Evolutionary conservation across 2,888 invertebrate genomes (phyloP).

Genomic region (Cepaea hortensis): DNA sequence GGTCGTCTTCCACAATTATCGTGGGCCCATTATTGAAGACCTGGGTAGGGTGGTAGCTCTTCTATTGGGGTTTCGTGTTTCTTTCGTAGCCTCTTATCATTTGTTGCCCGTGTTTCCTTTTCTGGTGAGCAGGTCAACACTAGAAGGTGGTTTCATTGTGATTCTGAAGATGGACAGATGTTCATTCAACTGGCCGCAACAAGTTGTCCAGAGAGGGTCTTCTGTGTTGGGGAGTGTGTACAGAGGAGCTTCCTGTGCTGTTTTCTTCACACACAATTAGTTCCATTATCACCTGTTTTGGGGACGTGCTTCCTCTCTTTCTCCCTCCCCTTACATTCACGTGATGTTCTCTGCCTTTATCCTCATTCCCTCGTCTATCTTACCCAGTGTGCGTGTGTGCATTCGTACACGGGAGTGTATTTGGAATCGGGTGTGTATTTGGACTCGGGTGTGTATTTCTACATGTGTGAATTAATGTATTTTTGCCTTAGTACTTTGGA

Average conservation of each 20-base stretch:
- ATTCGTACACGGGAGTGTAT: no score
- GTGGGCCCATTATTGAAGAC: no score
- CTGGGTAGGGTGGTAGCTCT: no score
- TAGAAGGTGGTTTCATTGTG: not conserved
- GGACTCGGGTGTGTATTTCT: not conserved
- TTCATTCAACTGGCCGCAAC: not conserved
- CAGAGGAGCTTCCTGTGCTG: not conserved
- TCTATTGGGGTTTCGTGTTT: no score
- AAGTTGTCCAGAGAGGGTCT: not conserved
- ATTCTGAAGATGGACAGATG: conserved; percentile 27
- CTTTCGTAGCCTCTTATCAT: no score
- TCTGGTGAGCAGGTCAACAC: not conserved
- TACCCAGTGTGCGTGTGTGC: not conserved
- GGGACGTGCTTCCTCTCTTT: not conserved
- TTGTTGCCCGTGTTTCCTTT: no score
- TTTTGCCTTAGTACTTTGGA: no score
- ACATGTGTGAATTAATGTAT: no score
- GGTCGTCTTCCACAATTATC: no score
- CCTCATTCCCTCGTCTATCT: not conserved
- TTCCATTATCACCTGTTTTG: not conserved
- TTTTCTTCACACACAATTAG: not conserved
- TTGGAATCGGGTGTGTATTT: no score
- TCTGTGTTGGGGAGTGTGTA: not conserved
- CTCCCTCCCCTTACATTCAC: not conserved
- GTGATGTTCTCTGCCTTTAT: not conserved